Conservation (phyloP, 1,140 invertebrate genomes). For the Melipona quadrifasciata region DNA sequence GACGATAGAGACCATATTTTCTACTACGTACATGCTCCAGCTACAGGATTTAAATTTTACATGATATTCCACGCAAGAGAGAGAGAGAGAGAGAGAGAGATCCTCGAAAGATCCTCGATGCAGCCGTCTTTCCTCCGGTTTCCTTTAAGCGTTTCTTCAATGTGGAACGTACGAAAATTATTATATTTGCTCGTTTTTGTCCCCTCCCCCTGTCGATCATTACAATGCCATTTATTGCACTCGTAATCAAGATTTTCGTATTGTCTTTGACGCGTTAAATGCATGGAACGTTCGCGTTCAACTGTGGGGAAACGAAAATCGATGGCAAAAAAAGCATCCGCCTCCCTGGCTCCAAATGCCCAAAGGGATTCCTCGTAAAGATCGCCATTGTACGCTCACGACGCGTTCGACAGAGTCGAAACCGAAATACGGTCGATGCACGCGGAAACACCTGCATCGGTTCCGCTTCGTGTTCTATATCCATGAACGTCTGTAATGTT, state of each 20-base stretch:
- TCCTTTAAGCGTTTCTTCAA: background rate
- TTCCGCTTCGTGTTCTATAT: slow-evolving; percentile 19
- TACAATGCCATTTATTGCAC: background rate
- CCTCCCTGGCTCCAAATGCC: background rate
- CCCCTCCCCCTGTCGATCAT: background rate
- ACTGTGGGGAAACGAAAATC: background rate
- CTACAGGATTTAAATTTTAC: background rate
- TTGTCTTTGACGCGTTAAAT: background rate
- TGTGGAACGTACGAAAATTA: background rate
- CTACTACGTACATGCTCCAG: background rate
- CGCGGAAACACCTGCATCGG: slow-evolving; percentile 10
- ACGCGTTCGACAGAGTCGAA: slow-evolving; percentile 18
- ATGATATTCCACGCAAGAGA: background rate
- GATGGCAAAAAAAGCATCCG: slow-evolving; percentile 4
- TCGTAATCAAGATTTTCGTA: slow-evolving; percentile 5
- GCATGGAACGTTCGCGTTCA: background rate
- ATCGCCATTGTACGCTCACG: background rate
- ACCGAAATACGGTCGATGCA: background rate
- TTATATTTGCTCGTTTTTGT: background rate
- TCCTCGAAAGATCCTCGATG: background rate
- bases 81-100: background rate
- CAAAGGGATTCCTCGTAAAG: slow-evolving; percentile 7
- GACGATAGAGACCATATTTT: background rate
- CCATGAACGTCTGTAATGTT: slow-evolving; percentile 41
- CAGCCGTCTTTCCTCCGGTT: background rate